A percentile compares a stretch with the other conserved stretches of the same genome.
These are phyloP conservation scores for Gymnodraco acuticeps DNA, from an alignment of 2,797 vertebrate genomes.

Conservation along the genomic window DNA sequence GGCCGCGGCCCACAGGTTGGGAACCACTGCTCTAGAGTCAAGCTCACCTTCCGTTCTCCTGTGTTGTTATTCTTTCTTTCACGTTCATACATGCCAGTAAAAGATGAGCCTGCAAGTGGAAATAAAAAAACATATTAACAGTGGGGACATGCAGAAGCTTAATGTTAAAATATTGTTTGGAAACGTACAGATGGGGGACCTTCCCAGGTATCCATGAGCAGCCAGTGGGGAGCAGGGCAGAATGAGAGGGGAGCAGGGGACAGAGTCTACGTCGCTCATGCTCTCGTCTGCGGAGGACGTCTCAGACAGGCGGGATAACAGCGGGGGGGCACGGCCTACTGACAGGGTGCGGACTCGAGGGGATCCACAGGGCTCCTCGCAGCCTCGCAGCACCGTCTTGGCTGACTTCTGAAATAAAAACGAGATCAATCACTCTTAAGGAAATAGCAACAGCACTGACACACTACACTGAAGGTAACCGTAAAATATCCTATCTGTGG, in stretches of 20 bases:
- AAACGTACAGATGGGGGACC: conserved; percentile 69
- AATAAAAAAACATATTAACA: conserved; percentile 8
- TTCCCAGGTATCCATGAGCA: conserved; percentile 58
- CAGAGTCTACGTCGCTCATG: conserved; percentile 91
- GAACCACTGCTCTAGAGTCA: too few species aligned
- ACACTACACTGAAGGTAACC: not conserved
- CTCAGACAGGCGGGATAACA: conserved; percentile 91
- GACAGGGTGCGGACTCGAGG: conserved; percentile 90
- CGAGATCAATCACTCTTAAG: not conserved
- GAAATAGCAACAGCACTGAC: not conserved
- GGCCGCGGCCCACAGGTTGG: too few species aligned
- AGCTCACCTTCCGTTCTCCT: conserved; percentile 86
- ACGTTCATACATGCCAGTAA: conserved; percentile 87
- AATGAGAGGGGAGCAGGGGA: conserved; percentile 87
- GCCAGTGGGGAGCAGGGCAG: conserved; percentile 82
- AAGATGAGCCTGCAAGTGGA: conserved; percentile 84
- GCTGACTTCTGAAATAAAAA: conserved; percentile 88
- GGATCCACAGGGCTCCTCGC: conserved; percentile 94
- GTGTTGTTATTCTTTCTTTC: conserved; percentile 77
- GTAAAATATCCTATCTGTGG: too few species aligned
- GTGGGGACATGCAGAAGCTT: not conserved
- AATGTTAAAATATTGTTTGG: not conserved
- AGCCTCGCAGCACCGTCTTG: conserved; percentile 92
- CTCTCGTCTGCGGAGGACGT: conserved; percentile 93
- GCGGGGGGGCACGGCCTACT: conserved; percentile 84